These are phyloP conservation scores for Tenthredo notha DNA, from an alignment of 2,888 invertebrate genomes.

Conservation along the genomic window DNA sequence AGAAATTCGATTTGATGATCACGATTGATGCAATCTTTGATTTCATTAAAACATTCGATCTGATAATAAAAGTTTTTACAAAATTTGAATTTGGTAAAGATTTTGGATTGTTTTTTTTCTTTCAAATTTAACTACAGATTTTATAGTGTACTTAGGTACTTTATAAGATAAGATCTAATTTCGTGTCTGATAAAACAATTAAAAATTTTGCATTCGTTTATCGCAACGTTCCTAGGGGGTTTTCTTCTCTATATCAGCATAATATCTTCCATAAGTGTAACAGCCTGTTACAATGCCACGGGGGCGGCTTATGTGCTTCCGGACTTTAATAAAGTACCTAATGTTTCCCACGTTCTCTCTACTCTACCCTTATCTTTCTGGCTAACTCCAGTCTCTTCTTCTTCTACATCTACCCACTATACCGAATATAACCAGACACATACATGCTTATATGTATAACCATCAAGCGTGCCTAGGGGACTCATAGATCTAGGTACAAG, in stretches of 20 bases:
- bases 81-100: too few species aligned
- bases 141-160: background rate
- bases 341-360: conserved; percentile 12
- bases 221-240: conserved; percentile 9
- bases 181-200: background rate
- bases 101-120: too few species aligned
- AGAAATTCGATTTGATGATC: too few species aligned
- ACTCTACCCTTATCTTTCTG: conserved; percentile 34
- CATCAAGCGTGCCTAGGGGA: conserved; percentile 30
- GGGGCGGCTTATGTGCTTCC: conserved; percentile 38
- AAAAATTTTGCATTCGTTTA: conserved; percentile 17
- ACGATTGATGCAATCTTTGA: too few species aligned
- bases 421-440: background rate
- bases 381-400: conserved; percentile 27
- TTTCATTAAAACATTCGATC: too few species aligned
- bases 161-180: background rate
- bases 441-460: background rate
- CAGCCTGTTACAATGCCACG: conserved; percentile 29
- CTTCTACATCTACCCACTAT: conserved; percentile 2
- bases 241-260: conserved; percentile 6
- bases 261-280: conserved; percentile 34
- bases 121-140: background rate
- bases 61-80: too few species aligned
- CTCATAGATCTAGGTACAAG: conserved; percentile 16
- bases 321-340: conserved; percentile 36